These are phyloP conservation scores for Diabrotica balteata DNA, from an alignment of 2,888 invertebrate species.

Conservation along the genomic window DNA sequence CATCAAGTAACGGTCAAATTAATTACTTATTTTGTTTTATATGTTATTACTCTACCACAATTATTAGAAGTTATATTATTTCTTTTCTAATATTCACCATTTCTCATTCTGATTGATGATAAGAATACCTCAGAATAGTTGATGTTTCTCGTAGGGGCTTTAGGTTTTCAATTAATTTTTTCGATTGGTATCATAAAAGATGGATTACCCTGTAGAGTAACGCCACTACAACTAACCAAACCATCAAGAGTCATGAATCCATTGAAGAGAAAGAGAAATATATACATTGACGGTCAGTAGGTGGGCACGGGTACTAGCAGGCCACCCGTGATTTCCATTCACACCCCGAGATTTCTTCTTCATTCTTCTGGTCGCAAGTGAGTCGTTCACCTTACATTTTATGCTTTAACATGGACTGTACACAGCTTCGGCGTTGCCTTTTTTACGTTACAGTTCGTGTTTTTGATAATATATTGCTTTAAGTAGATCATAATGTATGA, in stretches of 20 bases:
- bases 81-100: no score
- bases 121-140: no score
- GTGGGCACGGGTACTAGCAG: constrained; percentile 46
- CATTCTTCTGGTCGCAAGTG: constrained; percentile 24
- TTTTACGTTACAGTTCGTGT: constrained; percentile 1
- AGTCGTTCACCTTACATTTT: constrained; percentile 37
- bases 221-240: constrained; percentile 12
- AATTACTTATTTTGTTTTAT: no score
- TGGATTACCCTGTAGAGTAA: constrained; percentile 9
- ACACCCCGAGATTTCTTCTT: constrained; percentile 44
- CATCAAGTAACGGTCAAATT: no score
- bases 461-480: background rate
- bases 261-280: constrained; percentile 34
- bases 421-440: constrained; percentile 9
- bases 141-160: no score
- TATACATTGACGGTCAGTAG: constrained; percentile 48
- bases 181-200: constrained; percentile 6
- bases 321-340: constrained; percentile 49
- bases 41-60: no score
- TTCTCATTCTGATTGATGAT: no score
- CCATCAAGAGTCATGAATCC: constrained; percentile 19
- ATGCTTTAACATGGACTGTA: constrained; percentile 10
- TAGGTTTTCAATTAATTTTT: constrained; percentile 1
- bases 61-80: no score
- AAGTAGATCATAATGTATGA: no score